Evolutionary conservation across 2,888 invertebrate species (phyloP).

Genomic region (Drosophila meridiana): DNA sequence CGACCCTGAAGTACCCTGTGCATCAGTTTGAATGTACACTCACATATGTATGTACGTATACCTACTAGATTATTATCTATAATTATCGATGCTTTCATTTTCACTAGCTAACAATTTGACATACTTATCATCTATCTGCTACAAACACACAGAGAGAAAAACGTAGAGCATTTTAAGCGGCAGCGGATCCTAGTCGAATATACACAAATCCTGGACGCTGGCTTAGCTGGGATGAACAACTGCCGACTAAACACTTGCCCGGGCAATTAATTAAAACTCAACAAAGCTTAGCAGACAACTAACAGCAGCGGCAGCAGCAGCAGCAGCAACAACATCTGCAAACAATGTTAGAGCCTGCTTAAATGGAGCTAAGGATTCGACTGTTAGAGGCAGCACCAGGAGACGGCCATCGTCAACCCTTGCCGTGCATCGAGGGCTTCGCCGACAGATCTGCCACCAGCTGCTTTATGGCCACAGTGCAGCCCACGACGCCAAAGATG

Average conservation of each 20-base stretch:
- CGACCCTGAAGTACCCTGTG: not conserved
- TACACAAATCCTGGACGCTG: constrained; percentile 13
- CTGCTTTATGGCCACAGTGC: constrained; percentile 56
- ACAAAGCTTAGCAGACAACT: constrained; percentile 47
- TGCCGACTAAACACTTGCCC: constrained; percentile 49
- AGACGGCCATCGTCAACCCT: constrained; percentile 7
- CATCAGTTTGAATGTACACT: no score
- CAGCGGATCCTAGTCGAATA: not conserved
- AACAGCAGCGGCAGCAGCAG: constrained; percentile 15
- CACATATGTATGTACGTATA: not conserved
- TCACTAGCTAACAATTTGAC: not conserved
- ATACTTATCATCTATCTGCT: not conserved
- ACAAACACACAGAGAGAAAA: not conserved
- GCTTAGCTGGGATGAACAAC: constrained; percentile 46
- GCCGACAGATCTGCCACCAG: constrained; percentile 47
- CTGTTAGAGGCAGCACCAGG: constrained; percentile 19
- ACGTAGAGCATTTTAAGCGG: not conserved
- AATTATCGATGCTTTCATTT: not conserved
- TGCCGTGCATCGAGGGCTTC: constrained; percentile 37
- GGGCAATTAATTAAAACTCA: constrained; percentile 81
- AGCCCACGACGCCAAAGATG: constrained; percentile 59
- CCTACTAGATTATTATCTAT: not conserved
- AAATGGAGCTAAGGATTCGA: constrained; percentile 22
- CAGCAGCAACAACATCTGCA: constrained; percentile 3
- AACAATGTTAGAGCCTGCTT: constrained; percentile 30